Evolutionary conservation across 2,113 vertebrate genomes (phyloP), one percentile per base, ranked within the genome.

Genomic region (Oncorhynchus mykiss): DNA sequence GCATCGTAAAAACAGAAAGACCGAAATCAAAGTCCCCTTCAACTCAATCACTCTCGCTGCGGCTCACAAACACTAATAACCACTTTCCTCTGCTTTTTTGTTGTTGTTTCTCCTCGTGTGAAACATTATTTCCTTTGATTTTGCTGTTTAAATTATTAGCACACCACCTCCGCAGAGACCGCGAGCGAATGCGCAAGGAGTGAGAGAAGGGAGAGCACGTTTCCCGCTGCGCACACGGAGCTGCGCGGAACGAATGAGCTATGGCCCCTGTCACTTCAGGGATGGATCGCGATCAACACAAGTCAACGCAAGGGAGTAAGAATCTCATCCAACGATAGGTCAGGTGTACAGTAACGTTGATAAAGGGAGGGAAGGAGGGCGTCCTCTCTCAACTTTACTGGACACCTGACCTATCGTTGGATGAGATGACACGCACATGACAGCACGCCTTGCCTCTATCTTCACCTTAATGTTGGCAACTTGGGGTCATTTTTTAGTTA

Each of bases 101-200:
- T 27, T 27, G 27, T 27, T 27, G 27, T 27, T 92, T 90, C 89
- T 90, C 81, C 83, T 82, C 72, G 80, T 86, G 88, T 91, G 88
- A 90, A 93, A 93, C 92, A 93, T 89, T 84, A 85, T 89, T 88
- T 88, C 83, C 93, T 94, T 94, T 94, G 93, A 94, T 93, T 94
- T 90, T 85, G 86, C 89, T 93, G 90, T 92, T 94, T 93, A 93
- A 94, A 93, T 94, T 90, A 94, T 93, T 93, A 94, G 90, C 89
- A 80, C 87, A 80, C 86, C 89, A 90, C 89, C 90, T 90, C 89
- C 76, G 85, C 70, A 71, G 85, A 92, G 88, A 90, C 78, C 86
- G 75, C 87, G 67, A 14, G 69, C 66, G 51, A 54, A 18, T 66
- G 70, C 73, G 71, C 77, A 62, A 66, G 29, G 66, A 31, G 66